Evolutionary conservation across 2,888 invertebrate species (phyloP), one percentile per base, ranked within the genome.

Genomic region (Oscheius sp.): DNA sequence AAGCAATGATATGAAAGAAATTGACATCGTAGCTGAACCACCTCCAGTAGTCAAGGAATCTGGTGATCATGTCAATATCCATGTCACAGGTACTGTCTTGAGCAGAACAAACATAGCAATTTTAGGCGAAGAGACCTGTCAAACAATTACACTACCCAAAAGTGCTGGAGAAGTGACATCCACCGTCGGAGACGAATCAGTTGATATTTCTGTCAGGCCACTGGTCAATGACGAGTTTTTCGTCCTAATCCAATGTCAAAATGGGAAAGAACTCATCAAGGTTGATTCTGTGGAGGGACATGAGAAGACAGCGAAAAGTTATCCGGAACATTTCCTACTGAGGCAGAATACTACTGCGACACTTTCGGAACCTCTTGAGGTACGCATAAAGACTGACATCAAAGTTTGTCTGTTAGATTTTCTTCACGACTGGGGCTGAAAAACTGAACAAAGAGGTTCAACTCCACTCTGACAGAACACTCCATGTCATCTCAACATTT

Each of bases 181-280:
- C 7, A 53, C n/a, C 2, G 42, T 32, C 7, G 37, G n/a, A 33
- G 29, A 37, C 3, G 42, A 42, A 11, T 58, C 37, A 29, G 7
- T 29, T 9, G 5, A 35, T 58, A 32, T 57, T 29, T n/a, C n/a
- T 11, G 58, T 58, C 7, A 58, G 9, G 33, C 59, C 70, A 10
- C 10, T 50, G 3, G 21, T 42, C 11, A 47, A 5, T n/a, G 59
- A 59, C 29, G 48, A 58, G 11, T 70, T 70, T 29, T 58, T 58
- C 37, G 70, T 59, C n/a, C 13, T 37, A 33, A 33, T 48, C 9
- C 53, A 55, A 21, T 68, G 68, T 53, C 37, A 68, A 7, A 55
- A 53, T n/a, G 68, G 68, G 10, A 68, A 55, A n/a, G 68, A 68
- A 21, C 55, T 68, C 2, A 68, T 68, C n/a, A 48, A 60, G 3